Percentiles rank a stretch among this genome's conserved stretches.
These are phyloP conservation scores for Aricia artaxerxes DNA, from an alignment of 2,888 invertebrate species.

Conservation along the genomic window DNA sequence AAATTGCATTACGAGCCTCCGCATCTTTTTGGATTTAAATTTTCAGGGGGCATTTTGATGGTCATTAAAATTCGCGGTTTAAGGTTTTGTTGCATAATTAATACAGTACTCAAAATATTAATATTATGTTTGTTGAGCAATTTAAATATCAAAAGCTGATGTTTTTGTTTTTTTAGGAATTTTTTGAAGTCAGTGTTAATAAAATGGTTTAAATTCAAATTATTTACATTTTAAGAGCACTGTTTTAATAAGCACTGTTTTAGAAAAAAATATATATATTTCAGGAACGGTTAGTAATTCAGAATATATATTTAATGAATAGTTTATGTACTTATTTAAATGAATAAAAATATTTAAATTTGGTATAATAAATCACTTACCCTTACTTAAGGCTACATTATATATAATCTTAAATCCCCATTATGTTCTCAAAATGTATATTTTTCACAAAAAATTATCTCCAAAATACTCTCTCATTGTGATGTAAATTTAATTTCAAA, in stretches of 20 bases:
- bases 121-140: background rate
- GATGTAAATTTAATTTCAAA: slow-evolving; percentile 25
- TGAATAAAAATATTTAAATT: background rate
- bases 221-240: no score
- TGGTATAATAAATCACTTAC: background rate
- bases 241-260: no score
- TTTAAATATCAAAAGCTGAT: background rate
- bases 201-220: background rate
- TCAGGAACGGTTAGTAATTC: no score
- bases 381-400: background rate
- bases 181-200: background rate
- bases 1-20: slow-evolving; percentile 72
- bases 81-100: slow-evolving; percentile 11
- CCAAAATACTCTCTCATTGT: background rate
- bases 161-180: background rate
- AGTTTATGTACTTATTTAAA: background rate
- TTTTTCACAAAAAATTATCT: background rate
- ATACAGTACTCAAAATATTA: background rate
- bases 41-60: slow-evolving; percentile 43
- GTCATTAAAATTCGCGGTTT: slow-evolving; percentile 24
- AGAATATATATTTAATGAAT: background rate
- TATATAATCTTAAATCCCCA: background rate
- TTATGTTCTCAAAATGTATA: background rate
- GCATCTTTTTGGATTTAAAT: slow-evolving; percentile 60
- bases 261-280: no score